Evolutionary conservation across 23 tunicate genomes (phyloP).

Genomic region (Corella eumyota): DNA sequence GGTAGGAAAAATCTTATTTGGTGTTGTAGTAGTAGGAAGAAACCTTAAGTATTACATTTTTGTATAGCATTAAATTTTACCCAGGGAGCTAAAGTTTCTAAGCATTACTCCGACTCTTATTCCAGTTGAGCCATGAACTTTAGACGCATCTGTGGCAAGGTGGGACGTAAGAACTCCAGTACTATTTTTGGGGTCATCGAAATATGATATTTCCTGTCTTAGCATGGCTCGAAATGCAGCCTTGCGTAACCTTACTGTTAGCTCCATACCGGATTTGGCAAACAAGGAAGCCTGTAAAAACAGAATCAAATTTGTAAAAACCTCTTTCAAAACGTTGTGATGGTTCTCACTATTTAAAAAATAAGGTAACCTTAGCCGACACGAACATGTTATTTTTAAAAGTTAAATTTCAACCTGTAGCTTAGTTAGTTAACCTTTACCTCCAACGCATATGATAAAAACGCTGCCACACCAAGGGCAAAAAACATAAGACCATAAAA

Average conservation of each 20-base stretch:
- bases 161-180: conserved; percentile 80
- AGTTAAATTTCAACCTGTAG: no score
- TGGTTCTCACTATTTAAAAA: no score
- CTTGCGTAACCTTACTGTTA: conserved; percentile 65
- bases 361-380: no score
- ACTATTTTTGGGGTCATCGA: conserved; percentile 81
- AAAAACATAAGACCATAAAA: conserved; percentile 29
- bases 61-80: no score
- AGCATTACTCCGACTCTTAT: conserved; percentile 48
- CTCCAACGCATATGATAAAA: conserved; percentile 26
- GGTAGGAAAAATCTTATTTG: no score
- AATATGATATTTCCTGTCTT: conserved; percentile 68
- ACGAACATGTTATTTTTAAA: no score
- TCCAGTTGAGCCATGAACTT: conserved; percentile 86
- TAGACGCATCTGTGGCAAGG: conserved; percentile 74
- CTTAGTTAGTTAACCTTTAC: no score
- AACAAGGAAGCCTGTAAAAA: conserved; percentile 47
- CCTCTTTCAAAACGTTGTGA: no score
- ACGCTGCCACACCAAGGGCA: conserved; percentile 38
- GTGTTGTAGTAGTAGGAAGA: no score
- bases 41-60: no score
- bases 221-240: conserved; percentile 46
- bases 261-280: conserved; percentile 75
- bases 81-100: conserved; percentile 67
- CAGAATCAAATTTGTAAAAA: no score